These are phyloP conservation scores for Panulirus ornatus DNA, from an alignment of 1,140 invertebrate genomes.

Conservation along the genomic window DNA sequence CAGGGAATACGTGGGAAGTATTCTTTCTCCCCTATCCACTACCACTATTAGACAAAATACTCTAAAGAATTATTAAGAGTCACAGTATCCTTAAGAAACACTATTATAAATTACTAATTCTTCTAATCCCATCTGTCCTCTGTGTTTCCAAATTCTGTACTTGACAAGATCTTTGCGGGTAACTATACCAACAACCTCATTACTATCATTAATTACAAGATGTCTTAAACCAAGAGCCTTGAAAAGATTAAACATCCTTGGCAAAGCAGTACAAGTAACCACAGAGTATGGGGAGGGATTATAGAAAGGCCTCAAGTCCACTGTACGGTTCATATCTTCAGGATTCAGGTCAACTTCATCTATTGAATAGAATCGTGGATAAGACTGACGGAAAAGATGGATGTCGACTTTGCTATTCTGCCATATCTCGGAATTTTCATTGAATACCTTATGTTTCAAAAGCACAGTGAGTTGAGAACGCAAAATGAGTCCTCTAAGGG, in stretches of 20 bases:
- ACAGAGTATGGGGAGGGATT: constrained; percentile 93
- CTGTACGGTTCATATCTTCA: constrained; percentile 86
- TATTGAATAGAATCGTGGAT: constrained; percentile 88
- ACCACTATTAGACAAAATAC: too few species aligned
- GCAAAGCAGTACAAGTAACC: constrained; percentile 88
- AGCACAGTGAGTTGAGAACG: constrained; percentile 94
- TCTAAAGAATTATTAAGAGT: too few species aligned
- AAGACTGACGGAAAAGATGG: constrained; percentile 91
- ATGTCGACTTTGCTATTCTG: constrained; percentile 83
- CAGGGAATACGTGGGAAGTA: too few species aligned
- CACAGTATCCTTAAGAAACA: constrained; percentile 25
- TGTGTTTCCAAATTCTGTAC: constrained; percentile 84
- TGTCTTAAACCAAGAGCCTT: constrained; percentile 96
- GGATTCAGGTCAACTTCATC: constrained; percentile 80
- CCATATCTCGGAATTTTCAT: constrained; percentile 85
- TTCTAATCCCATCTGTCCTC: constrained; percentile 86
- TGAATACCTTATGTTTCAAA: constrained; percentile 91
- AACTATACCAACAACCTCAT: constrained; percentile 95
- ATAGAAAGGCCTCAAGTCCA: constrained; percentile 94
- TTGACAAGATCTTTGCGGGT: constrained; percentile 95
- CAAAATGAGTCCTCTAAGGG: constrained; percentile 91
- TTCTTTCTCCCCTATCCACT: too few species aligned
- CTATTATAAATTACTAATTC: constrained; percentile 83
- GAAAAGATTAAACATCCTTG: constrained; percentile 94
- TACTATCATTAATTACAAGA: constrained; percentile 94